Percentiles rank a stretch among this genome's conserved stretches.
Conservation (phyloP, 2,888 invertebrate genomes). For the Pterostichus niger region DNA sequence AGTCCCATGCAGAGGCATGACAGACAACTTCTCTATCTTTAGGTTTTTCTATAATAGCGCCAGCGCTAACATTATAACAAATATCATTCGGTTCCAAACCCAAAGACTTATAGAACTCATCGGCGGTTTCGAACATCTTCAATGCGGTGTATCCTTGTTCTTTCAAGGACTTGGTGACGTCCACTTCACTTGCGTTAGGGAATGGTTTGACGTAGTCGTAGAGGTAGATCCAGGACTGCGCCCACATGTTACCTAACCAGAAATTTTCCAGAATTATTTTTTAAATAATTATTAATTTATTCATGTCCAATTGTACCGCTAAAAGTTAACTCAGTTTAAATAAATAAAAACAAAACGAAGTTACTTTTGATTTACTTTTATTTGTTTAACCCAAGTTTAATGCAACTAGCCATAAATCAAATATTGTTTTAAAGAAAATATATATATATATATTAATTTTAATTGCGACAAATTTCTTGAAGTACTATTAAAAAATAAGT, state of each 20-base stretch:
- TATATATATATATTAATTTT: too few species aligned
- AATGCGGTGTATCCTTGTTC: constrained; percentile 76
- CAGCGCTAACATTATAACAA: constrained; percentile 78
- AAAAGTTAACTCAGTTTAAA: too few species aligned
- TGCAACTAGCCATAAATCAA: too few species aligned
- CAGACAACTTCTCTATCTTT: constrained; percentile 81
- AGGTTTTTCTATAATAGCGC: constrained; percentile 81
- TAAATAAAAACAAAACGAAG: too few species aligned
- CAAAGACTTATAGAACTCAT: constrained; percentile 81
- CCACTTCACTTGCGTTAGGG: constrained; percentile 76
- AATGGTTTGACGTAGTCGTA: constrained; percentile 78
- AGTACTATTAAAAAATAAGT: too few species aligned
- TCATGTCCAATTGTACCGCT: too few species aligned
- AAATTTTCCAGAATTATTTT: too few species aligned
- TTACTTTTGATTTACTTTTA: too few species aligned
- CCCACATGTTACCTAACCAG: constrained; percentile 82
- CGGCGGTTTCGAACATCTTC: constrained; percentile 81
- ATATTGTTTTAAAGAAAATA: too few species aligned
- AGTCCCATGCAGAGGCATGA: constrained; percentile 85
- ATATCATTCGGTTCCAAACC: constrained; percentile 82
- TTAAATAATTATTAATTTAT: too few species aligned
- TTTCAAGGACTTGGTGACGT: constrained; percentile 78
- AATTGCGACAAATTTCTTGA: too few species aligned
- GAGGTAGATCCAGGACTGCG: constrained; percentile 81
- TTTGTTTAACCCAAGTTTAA: too few species aligned